Evolutionary conservation across 2,797 vertebrate species (phyloP), one percentile per base, ranked within the genome.

Genomic region (Columba guinea): DNA sequence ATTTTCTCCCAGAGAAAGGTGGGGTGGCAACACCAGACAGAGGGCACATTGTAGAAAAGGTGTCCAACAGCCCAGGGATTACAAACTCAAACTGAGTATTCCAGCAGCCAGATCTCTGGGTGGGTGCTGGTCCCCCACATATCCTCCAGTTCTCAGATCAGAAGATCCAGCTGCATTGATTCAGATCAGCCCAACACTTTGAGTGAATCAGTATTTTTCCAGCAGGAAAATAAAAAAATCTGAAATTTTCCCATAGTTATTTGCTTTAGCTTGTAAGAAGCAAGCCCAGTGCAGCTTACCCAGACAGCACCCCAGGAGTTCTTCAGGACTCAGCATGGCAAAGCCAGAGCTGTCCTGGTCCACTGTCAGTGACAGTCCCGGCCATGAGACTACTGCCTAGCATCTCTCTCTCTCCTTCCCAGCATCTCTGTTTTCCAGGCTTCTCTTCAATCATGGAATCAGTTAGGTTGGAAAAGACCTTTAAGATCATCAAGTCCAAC

Each of bases 121-220:
- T 7, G 44, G 10, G 6, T 55, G 74, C 7, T 5, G 3, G 52
- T 1, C 15, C 26, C 56, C 17, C 53, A 9, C 0, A 3, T 8
- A 67, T 4, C 35, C 37, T 67, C 13, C 39, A 34, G 41, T 15
- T 13, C 22, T 15, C 10, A n/a, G 26, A 6, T 48, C 70, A 85
- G 53, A 90, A 79, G 30, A 22, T 48, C 46, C 60, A 41, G 24
- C 21, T 60, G 24, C 62, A 9, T 4, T 3, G 60, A 63, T 21
- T 37, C 56, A 59, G 15, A 39, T 11, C 51, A 83, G 10, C 27
- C 48, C 19, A 26, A 77, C 6, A 18, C 11, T 65, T 58, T 4
- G 21, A 39, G 59, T 63, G 52, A 80, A 67, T 28, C 37, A 24
- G 0, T 34, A 20, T 14, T 75, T 86, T 86, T 52, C 37, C 39